Evolutionary conservation across 2,797 vertebrate species (phyloP).

Genomic region (Molothrus aeneus): DNA sequence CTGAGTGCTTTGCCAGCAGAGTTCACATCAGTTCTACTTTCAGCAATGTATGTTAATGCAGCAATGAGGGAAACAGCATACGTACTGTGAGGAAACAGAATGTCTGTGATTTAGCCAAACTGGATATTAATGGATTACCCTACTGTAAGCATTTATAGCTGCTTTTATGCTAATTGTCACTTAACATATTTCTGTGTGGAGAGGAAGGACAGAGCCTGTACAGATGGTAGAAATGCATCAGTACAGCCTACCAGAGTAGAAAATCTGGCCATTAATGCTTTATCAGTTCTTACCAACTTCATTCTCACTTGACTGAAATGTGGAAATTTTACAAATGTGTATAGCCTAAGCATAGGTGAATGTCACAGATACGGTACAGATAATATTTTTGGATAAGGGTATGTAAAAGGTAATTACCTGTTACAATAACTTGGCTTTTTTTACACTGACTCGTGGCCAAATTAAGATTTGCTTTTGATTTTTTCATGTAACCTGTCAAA

Average conservation of each 20-base stretch:
- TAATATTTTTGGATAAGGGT: neutral
- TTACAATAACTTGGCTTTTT: neutral
- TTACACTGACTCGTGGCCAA: neutral
- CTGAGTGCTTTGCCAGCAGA: constrained; percentile 12
- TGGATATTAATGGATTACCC: constrained; percentile 46
- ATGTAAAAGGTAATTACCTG: neutral
- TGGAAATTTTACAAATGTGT: neutral
- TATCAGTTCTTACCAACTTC: constrained; percentile 12
- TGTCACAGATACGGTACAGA: neutral
- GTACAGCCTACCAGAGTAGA: neutral
- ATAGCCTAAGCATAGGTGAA: neutral
- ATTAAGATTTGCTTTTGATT: neutral
- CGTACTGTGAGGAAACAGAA: constrained; percentile 24
- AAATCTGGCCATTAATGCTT: constrained; percentile 19
- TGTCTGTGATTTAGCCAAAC: constrained; percentile 43
- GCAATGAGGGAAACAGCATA: constrained; percentile 53
- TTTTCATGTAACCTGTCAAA: neutral
- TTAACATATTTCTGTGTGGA: neutral
- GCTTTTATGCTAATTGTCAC: constrained; percentile 13
- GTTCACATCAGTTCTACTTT: constrained; percentile 54
- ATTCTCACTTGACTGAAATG: neutral
- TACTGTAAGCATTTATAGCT: constrained; percentile 11
- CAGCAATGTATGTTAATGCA: constrained; percentile 61
- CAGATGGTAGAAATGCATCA: neutral
- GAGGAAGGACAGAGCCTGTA: neutral